phyloP scores from a whole-genome alignment of 1,140 invertebrate genomes.

The Drosophila mauritiana region DNA sequence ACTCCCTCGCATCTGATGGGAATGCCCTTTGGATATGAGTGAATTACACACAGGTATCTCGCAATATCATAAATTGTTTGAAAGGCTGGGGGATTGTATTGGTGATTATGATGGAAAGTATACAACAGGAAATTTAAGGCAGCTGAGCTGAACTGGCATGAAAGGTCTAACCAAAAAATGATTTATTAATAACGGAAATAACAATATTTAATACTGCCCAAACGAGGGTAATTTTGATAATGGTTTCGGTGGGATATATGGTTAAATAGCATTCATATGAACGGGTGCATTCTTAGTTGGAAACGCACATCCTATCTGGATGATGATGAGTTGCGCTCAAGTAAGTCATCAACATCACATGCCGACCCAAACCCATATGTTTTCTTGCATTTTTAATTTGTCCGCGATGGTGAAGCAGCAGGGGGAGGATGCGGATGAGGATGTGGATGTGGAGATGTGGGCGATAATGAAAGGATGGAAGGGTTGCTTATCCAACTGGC shows the following conservation, averaged over 20 bases:
- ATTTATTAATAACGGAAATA: no score
- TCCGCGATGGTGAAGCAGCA: slow-evolving; percentile 9
- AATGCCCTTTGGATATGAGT: slow-evolving; percentile 12
- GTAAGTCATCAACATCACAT: slow-evolving; percentile 14
- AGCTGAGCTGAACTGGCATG: no score
- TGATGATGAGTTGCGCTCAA: neutral
- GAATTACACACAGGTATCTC: neutral
- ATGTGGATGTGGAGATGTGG: neutral
- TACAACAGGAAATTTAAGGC: neutral
- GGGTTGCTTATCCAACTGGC: neutral
- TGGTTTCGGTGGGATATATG: neutral
- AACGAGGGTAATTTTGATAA: neutral
- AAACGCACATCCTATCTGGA: neutral
- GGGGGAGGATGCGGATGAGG: neutral
- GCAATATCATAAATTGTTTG: neutral
- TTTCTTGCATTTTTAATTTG: slow-evolving; percentile 64
- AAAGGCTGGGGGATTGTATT: neutral
- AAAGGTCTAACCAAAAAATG: no score
- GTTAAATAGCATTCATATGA: neutral
- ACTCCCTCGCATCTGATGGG: neutral
- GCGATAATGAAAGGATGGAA: slow-evolving; percentile 21
- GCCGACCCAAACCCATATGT: slow-evolving; percentile 20
- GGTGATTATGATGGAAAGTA: neutral
- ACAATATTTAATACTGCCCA: neutral
- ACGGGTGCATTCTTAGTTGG: neutral